Base-by-base conservation (phyloP, 53 echinoderm and acorn worm species). In the Echinarachnius parma region DNA sequence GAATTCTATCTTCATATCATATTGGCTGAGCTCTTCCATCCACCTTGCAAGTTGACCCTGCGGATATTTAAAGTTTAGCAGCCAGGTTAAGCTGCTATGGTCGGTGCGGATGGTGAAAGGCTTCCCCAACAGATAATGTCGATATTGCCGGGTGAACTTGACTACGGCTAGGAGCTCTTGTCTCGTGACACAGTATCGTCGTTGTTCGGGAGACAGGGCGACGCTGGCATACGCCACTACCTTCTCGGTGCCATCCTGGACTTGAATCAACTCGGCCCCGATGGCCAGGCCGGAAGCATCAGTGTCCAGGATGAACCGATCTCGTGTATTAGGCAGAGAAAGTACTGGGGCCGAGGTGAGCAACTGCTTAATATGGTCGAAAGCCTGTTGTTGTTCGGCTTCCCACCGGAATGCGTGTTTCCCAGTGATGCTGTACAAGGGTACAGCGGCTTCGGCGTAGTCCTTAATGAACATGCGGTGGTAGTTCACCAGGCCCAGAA, bases 201-300 rank as follows among this genome's bases (percentile, higher is more conserved):
- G 32, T 24, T 54, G 46, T 72, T 84, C 79, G 3, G 78, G 71
- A 18, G 85, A 53, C 20, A 84, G 24, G 13, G 53, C 28, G 14
- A 78, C 9, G 45, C 79, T 84, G 15, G 46, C 85, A 79, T 79
- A 84, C 18, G 85, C 78, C 15, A 84, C 52, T 1, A 79, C 85
- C 9, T 46, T 37, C 56, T 84, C 85, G 37, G 39, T 9, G 1
- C 70, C 79, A 35, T 65, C 24, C 33, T 79, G 85, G 14, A 84
- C 63, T 19, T 84, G 85, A 13, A 84, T 28, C 0, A 84, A 64
- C 44, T 84, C 78, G 5, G 72, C 85, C 1, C 79, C 79, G n/a
- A 79, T 71, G 5, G 79, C 79, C 23, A 20, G 24, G 21, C 59
- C 46, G 7, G 85, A 84, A 2, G 74, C 85, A 46, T 84, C 84